Evolutionary conservation across 2,797 vertebrate genomes (phyloP).

Genomic region (Anguilla pacifica): DNA sequence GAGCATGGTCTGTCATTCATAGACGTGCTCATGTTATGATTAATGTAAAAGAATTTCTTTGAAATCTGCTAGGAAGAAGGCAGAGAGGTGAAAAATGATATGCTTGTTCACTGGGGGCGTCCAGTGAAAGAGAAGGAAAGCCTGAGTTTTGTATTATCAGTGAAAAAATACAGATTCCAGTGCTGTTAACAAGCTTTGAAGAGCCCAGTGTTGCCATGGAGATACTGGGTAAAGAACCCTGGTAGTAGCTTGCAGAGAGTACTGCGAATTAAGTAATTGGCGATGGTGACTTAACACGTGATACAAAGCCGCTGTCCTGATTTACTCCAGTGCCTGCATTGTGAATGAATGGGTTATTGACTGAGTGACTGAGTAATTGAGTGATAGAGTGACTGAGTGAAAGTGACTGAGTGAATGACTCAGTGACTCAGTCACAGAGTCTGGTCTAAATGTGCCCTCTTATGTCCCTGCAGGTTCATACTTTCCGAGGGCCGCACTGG

Average conservation of each 20-base stretch:
- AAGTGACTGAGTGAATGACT: background rate
- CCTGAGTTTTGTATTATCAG: background rate
- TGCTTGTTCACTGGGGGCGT: background rate
- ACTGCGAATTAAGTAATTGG: background rate
- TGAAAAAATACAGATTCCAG: background rate
- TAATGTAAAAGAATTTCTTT: background rate
- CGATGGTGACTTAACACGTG: background rate
- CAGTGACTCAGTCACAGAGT: background rate
- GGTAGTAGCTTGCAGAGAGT: background rate
- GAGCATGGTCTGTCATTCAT: background rate
- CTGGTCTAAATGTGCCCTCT: slow-evolving; percentile 34
- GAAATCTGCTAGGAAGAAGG: background rate
- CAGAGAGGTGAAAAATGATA: background rate
- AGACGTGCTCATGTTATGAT: background rate
- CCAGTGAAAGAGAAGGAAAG: slow-evolving; percentile 16
- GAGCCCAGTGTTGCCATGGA: background rate
- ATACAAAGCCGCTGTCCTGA: background rate
- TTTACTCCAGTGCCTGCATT: background rate
- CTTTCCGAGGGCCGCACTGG: slow-evolving; percentile 95
- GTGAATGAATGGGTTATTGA: background rate
- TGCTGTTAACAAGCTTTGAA: background rate
- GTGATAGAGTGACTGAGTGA: background rate
- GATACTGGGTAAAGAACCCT: background rate
- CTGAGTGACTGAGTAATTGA: background rate
- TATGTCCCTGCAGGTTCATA: slow-evolving; percentile 84